Conservation (phyloP, 1,140 invertebrate species). For the Drosophila lacertosa region DNA sequence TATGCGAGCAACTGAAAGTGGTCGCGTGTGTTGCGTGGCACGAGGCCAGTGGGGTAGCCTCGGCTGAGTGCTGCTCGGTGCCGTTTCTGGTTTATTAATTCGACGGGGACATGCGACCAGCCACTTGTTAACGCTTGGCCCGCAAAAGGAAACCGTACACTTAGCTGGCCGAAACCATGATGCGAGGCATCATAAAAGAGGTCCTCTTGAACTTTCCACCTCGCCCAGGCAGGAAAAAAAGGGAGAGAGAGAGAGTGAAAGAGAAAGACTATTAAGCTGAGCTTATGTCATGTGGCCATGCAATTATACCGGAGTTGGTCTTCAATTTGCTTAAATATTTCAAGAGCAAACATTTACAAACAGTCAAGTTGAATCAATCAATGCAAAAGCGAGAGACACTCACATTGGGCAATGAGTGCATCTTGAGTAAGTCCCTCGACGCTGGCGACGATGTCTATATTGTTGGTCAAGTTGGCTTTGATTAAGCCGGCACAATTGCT, state of each 20-base stretch:
- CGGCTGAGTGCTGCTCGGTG: slow-evolving; percentile 45
- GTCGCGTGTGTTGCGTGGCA: not conserved
- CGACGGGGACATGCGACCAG: slow-evolving; percentile 69
- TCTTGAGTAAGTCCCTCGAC: slow-evolving; percentile 39
- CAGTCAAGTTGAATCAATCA: slow-evolving; percentile 47
- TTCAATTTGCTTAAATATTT: slow-evolving; percentile 58
- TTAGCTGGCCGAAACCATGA: slow-evolving; percentile 35
- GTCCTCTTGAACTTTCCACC: not conserved
- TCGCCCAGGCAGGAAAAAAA: no score
- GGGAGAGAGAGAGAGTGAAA: not conserved
- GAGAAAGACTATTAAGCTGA: not conserved
- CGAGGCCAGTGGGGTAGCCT: not conserved
- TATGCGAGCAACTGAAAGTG: slow-evolving; percentile 43
- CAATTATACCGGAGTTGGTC: slow-evolving; percentile 23
- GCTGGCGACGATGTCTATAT: slow-evolving; percentile 48
- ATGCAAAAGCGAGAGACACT: slow-evolving; percentile 53
- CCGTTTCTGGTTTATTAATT: slow-evolving; percentile 73
- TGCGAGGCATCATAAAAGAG: slow-evolving; percentile 13
- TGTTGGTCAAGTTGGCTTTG: slow-evolving; percentile 65
- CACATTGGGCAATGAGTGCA: slow-evolving; percentile 62
- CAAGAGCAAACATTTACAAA: slow-evolving; percentile 45
- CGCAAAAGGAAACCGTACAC: slow-evolving; percentile 33
- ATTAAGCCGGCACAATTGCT: slow-evolving; percentile 63
- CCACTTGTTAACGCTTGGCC: slow-evolving; percentile 46
- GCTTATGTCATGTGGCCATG: slow-evolving; percentile 29